A percentile compares a stretch with the other conserved stretches of the same genome.
Evolutionary conservation across 1,140 invertebrate genomes (phyloP).

Genomic region (Nasonia vitripennis): DNA sequence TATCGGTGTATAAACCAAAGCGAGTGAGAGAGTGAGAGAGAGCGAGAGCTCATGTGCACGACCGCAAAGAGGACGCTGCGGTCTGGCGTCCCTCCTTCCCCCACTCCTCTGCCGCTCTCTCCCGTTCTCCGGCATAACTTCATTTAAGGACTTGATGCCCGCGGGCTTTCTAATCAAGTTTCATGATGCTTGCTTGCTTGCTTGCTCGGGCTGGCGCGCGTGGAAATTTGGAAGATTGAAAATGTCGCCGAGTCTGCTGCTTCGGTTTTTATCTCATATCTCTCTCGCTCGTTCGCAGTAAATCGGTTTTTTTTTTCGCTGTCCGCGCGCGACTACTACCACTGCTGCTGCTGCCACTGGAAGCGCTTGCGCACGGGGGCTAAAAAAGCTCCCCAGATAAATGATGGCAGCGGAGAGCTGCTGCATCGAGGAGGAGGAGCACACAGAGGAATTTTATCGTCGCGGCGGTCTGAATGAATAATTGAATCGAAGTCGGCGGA

Average conservation of each 20-base stretch:
- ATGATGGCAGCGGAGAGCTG: not conserved
- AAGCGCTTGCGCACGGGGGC: not conserved
- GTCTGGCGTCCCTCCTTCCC: not conserved
- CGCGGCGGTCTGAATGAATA: not conserved
- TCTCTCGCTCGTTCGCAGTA: not conserved
- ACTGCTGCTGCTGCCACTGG: not conserved
- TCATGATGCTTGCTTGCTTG: not conserved
- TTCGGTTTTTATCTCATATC: not conserved
- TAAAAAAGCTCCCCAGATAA: not conserved
- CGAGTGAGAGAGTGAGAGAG: not conserved
- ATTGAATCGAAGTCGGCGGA: not conserved
- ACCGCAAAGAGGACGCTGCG: slow-evolving; percentile 1
- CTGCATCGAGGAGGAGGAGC: not conserved
- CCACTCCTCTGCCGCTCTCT: not conserved
- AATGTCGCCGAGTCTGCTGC: not conserved
- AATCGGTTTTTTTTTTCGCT: not conserved
- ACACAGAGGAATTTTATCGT: not conserved
- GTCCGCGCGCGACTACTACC: too few species aligned
- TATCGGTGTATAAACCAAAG: slow-evolving; percentile 40
- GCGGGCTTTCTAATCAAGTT: slow-evolving; percentile 21
- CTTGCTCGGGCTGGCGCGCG: not conserved
- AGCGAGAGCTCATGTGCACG: not conserved
- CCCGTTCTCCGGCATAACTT: not conserved
- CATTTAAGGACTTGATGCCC: slow-evolving; percentile 20
- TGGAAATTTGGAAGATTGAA: not conserved